Evolutionary conservation across 2,113 vertebrate species (phyloP).

Genomic region (Erpornis zantholeuca): DNA sequence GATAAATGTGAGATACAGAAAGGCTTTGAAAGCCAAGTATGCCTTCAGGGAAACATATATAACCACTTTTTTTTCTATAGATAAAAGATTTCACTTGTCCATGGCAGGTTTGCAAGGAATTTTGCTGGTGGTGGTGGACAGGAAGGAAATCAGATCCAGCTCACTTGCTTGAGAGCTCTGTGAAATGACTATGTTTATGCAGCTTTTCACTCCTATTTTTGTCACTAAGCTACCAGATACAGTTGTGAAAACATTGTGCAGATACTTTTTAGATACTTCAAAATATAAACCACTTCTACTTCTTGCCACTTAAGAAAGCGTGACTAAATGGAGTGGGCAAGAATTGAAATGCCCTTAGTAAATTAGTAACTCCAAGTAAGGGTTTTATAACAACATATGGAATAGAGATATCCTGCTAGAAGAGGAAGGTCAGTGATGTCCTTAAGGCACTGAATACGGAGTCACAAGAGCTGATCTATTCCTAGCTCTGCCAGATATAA

Average conservation of each 20-base stretch:
- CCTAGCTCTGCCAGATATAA: background rate
- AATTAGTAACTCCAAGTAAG: background rate
- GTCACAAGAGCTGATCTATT: conserved; percentile 43
- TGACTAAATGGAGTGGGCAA: conserved; percentile 14
- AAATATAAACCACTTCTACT: background rate
- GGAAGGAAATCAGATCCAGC: conserved; percentile 1
- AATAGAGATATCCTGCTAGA: background rate
- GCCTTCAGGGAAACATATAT: background rate
- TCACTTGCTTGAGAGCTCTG: background rate
- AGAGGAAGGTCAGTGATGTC: conserved; percentile 6
- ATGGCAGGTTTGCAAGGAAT: background rate
- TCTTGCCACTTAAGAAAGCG: background rate
- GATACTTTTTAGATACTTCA: conserved; percentile 11
- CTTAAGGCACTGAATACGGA: conserved; percentile 4
- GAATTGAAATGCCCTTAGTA: background rate
- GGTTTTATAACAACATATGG: conserved; percentile 8
- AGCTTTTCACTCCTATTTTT: conserved; percentile 51
- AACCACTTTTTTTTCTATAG: background rate
- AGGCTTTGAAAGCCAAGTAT: background rate
- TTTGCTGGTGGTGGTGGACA: background rate
- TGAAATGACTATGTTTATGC: background rate
- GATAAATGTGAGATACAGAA: background rate
- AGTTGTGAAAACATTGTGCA: conserved; percentile 16
- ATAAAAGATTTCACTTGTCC: background rate
- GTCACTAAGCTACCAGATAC: conserved; percentile 40